Percentiles rank a stretch among this genome's conserved stretches.
These are phyloP conservation scores for Heterotilapia buettikoferi DNA, from an alignment of 2,113 vertebrate species.

Conservation along the genomic window DNA sequence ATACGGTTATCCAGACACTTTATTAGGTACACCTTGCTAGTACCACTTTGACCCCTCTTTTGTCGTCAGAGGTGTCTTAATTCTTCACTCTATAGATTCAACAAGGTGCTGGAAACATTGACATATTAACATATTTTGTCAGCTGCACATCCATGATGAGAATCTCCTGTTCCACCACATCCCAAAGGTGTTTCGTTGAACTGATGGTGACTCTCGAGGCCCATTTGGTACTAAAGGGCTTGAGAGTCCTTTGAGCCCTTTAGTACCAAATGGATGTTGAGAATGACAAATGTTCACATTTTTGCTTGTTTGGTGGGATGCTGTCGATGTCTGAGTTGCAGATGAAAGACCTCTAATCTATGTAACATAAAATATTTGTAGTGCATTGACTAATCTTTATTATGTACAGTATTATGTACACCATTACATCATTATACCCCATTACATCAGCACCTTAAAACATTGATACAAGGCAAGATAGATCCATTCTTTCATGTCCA, in stretches of 20 bases:
- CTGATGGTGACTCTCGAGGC: not conserved
- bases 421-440: not conserved
- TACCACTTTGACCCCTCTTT: not conserved
- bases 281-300: not conserved
- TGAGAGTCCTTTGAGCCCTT: too few species aligned
- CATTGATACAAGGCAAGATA: not conserved
- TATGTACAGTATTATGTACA: not conserved
- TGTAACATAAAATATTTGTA: slow-evolving; percentile 68
- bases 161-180: not conserved
- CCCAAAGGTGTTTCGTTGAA: not conserved
- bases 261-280: slow-evolving; percentile 33
- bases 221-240: not conserved
- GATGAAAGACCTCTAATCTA: not conserved
- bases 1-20: not conserved
- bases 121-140: not conserved
- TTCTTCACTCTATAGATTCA: not conserved
- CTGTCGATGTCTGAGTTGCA: slow-evolving; percentile 9
- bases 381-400: slow-evolving; percentile 57
- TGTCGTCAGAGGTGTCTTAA: not conserved
- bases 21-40: not conserved
- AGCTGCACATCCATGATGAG: not conserved
- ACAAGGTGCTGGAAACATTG: not conserved
- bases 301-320: slow-evolving; percentile 28
- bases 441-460: not conserved
- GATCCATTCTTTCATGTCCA: not conserved